Evolutionary conservation across 2,113 vertebrate species (phyloP), one percentile per base, ranked within the genome.

Genomic region (Aegithalos caudatus): DNA sequence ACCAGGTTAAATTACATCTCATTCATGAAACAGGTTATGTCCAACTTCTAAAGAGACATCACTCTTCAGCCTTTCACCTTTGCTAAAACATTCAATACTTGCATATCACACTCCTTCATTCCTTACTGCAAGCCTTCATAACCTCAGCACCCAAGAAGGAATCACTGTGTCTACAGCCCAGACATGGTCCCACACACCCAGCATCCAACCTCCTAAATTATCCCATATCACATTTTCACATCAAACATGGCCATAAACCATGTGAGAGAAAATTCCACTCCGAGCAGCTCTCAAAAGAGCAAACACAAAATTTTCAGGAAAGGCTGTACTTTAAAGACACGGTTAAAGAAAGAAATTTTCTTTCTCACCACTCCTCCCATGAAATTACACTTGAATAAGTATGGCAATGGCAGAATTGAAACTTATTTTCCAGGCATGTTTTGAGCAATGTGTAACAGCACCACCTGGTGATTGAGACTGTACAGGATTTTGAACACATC

Each of bases 391-490:
- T 45, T 74, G 25, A 92, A 1, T 53, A 94, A 87, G 70, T 44
- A 64, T 1, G 44, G 67, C 85, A 81, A 12, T 21, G 21, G 67
- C n/a, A 93, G 66, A 76, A 90, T 37, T 65, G 31, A 80, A 92
- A 71, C 56, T 92, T 90, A 27, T 7, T 77, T 62, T 66, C 15
- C 24, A 15, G 22, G 31, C 27, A 4, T 9, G 38, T 57, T 85
- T 44, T 7, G 54, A 93, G 56, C 72, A 9, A 57, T 2, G 76
- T 80, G 25, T 67, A 92, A 95, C 60, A 93, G 96, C 96, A 95
- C 95, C 95, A 96, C 77, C 96, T 94, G 85, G 92, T 94, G 95
- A 94, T 20, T 11, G 6, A 3, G 76, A 29, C 35, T 17, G 10
- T 4, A 56, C 5, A 17, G 11, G n/a, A 64, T 58, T 93, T 37